A percentile compares a stretch with the other conserved stretches of the same genome.
phyloP scores from a whole-genome alignment of 2,113 vertebrate species.

The Thinocorus orbignyianus region DNA sequence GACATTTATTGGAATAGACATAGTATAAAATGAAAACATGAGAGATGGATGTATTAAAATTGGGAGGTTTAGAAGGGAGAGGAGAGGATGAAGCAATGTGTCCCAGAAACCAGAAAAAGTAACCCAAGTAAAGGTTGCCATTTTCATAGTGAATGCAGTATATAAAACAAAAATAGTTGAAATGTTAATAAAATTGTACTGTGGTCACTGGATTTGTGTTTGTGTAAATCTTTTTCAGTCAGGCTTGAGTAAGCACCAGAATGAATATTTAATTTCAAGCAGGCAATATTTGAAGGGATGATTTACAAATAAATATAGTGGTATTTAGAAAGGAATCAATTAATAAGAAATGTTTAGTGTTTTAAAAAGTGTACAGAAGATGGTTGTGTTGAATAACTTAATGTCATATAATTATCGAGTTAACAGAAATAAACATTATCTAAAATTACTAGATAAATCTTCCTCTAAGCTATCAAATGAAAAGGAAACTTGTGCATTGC shows the following conservation, averaged over 20 bases:
- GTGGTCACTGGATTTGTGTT: neutral
- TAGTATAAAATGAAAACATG: neutral
- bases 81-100: neutral
- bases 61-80: neutral
- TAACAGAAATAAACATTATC: neutral
- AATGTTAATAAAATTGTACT: neutral
- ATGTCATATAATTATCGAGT: neutral
- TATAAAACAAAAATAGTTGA: neutral
- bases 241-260: neutral
- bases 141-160: neutral
- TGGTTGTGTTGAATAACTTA: neutral
- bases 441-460: neutral
- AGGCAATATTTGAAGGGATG: neutral
- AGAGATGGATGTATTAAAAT: neutral
- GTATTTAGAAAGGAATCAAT: neutral
- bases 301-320: neutral
- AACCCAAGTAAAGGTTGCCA: neutral
- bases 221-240: neutral
- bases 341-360: neutral
- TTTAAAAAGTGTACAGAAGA: neutral
- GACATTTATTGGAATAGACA: neutral
- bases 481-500: neutral
- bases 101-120: neutral
- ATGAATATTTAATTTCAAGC: neutral
- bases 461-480: neutral